These are phyloP conservation scores for Melieria crassipennis DNA, from an alignment of 2,888 invertebrate species.

Conservation along the genomic window DNA sequence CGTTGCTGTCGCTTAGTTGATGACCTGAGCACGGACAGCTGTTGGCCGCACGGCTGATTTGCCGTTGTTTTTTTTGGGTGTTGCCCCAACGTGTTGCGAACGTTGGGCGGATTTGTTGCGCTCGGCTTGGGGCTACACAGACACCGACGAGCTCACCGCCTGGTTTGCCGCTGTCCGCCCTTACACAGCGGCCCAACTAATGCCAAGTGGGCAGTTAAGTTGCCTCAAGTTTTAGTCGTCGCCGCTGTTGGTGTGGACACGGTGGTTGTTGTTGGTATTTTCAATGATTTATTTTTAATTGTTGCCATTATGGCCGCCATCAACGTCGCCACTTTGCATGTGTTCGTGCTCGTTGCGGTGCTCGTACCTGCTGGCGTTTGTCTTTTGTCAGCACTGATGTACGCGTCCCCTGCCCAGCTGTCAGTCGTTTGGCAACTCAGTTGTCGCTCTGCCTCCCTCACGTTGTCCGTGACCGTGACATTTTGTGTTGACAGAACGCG, in stretches of 20 bases:
- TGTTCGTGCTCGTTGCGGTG: background rate
- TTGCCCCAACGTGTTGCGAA: too few relatives aligned
- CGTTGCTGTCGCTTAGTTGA: too few relatives aligned
- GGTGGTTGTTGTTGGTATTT: slow-evolving; percentile 27
- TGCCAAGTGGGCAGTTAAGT: too few relatives aligned
- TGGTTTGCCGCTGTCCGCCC: too few relatives aligned
- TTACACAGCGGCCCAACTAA: too few relatives aligned
- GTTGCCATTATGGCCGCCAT: slow-evolving; percentile 60
- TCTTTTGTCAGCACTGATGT: background rate
- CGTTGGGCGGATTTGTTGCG: too few relatives aligned
- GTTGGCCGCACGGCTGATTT: too few relatives aligned
- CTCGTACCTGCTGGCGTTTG: slow-evolving; percentile 1
- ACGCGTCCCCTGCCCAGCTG: background rate
- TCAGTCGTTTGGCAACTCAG: background rate
- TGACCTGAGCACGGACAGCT: too few relatives aligned
- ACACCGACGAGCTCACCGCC: too few relatives aligned
- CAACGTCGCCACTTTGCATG: slow-evolving; percentile 40
- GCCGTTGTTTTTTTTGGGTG: too few relatives aligned
- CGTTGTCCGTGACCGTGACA: slow-evolving; percentile 17
- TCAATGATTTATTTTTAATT: slow-evolving; percentile 59
- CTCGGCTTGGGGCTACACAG: too few relatives aligned
- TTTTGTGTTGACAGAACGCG: slow-evolving; percentile 1
- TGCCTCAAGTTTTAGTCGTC: too few relatives aligned
- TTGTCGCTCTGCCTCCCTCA: background rate
- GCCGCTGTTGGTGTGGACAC: background rate